Percentiles rank a stretch among this genome's conserved stretches.
Evolutionary conservation across 2,113 vertebrate genomes (phyloP).

Genomic region (Ellobius talpinus): DNA sequence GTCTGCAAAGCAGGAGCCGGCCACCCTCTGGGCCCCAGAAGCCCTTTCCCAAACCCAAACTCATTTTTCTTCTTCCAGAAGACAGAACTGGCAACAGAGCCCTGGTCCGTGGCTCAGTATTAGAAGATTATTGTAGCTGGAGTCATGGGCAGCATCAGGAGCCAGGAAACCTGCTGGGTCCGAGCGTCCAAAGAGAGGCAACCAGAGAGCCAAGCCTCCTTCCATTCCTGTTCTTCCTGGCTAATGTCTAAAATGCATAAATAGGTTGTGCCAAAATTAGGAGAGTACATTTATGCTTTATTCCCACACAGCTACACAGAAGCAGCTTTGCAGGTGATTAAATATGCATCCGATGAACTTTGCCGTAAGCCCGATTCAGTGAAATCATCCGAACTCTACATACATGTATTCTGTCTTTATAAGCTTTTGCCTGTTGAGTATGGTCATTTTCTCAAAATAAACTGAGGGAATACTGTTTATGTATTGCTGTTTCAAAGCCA

Average conservation of each 20-base stretch:
- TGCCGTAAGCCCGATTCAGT: neutral
- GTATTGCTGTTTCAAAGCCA: slow-evolving; percentile 70
- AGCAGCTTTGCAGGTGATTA: slow-evolving; percentile 14
- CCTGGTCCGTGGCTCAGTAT: neutral
- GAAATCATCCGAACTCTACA: neutral
- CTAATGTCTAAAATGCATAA: neutral
- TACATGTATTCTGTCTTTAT: slow-evolving; percentile 38
- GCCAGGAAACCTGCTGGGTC: neutral
- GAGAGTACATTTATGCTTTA: slow-evolving; percentile 36
- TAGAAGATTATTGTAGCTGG: neutral
- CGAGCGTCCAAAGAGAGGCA: neutral
- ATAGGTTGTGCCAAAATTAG: slow-evolving; percentile 13
- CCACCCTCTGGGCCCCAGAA: neutral
- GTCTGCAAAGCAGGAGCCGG: neutral
- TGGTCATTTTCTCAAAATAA: slow-evolving; percentile 80
- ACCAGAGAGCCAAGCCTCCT: neutral
- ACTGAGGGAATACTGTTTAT: slow-evolving; percentile 75
- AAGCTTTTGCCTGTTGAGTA: slow-evolving; percentile 63
- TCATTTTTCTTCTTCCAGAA: slow-evolving; percentile 6
- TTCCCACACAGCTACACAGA: slow-evolving; percentile 23
- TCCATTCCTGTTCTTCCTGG: neutral
- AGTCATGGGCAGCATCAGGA: neutral
- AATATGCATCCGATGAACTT: neutral
- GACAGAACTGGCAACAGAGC: neutral
- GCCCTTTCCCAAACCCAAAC: neutral